phyloP scores from a whole-genome alignment of 37 sponge, comb jelly and placozoan species.

The Cladorhizidae sp. region DNA sequence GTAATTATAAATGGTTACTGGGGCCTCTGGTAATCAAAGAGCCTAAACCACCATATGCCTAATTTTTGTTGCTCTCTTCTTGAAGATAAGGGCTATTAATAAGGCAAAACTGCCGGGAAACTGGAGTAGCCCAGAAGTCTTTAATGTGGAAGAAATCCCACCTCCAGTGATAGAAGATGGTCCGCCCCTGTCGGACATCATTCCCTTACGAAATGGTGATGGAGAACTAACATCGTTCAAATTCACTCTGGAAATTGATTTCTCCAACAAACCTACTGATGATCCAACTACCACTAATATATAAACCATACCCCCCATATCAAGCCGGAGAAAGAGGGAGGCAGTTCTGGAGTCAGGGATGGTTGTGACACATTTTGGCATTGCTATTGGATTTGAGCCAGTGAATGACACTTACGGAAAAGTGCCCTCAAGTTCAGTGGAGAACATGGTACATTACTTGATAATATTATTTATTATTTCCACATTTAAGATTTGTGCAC shows the following conservation, averaged over 20 bases:
- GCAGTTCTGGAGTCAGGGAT: background rate
- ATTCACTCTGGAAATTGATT: no score
- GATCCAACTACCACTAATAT: background rate
- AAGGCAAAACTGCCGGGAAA: background rate
- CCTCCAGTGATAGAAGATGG: background rate
- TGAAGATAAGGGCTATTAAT: background rate
- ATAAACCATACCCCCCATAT: background rate
- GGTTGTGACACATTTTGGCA: background rate
- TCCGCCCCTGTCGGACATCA: no score
- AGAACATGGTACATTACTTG: no score
- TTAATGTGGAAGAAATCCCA: background rate
- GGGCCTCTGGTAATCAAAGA: no score
- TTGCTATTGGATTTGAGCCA: background rate
- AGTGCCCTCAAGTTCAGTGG: background rate
- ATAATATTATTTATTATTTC: no score
- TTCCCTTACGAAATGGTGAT: no score
- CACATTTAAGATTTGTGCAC: no score
- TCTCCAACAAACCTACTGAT: no score
- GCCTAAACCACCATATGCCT: no score
- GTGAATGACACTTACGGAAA: background rate
- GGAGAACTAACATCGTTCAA: no score
- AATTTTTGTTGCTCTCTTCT: no score
- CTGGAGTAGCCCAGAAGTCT: conserved; percentile 5
- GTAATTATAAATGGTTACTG: no score
- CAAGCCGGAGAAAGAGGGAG: background rate